phyloP scores from a whole-genome alignment of 2,888 invertebrate species.

The Bembecia ichneumoniformis region DNA sequence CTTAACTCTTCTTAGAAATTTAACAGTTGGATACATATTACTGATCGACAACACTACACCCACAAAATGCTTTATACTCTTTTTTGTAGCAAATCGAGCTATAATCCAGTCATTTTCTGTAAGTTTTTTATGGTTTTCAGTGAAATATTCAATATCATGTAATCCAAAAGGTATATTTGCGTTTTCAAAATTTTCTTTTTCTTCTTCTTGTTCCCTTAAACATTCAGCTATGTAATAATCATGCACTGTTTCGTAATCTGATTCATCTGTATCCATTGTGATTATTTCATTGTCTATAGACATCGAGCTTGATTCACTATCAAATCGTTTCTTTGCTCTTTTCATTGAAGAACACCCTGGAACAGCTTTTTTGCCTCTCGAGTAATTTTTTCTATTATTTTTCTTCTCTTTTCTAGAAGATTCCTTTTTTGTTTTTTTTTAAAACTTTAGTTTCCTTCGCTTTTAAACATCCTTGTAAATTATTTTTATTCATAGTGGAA shows the following conservation, averaged over 20 bases:
- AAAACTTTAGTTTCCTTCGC: not conserved
- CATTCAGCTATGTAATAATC: constrained; percentile 6
- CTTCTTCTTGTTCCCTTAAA: constrained; percentile 6
- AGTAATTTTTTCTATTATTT: constrained; percentile 2
- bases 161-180: constrained; percentile 7
- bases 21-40: constrained; percentile 9
- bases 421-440: not conserved
- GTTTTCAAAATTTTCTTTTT: constrained; percentile 8
- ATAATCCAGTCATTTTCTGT: constrained; percentile 10
- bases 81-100: constrained; percentile 13
- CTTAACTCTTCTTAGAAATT: constrained; percentile 10
- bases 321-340: too few relatives aligned
- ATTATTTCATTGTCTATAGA: too few relatives aligned
- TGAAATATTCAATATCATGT: constrained; percentile 8
- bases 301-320: too few relatives aligned
- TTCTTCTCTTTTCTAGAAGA: not conserved
- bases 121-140: constrained; percentile 3
- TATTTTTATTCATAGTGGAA: not conserved
- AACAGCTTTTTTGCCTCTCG: too few relatives aligned
- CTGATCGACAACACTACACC: constrained; percentile 8
- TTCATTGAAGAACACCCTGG: too few relatives aligned
- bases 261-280: too few relatives aligned
- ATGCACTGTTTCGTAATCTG: constrained; percentile 8
- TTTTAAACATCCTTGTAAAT: constrained; percentile 1
- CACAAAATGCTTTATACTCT: constrained; percentile 12